Evolutionary conservation across 30 jellyfish, hydroid and myxozoan genomes (phyloP), one percentile per base, ranked within the genome.

Genomic region (Morbakka virulenta): DNA sequence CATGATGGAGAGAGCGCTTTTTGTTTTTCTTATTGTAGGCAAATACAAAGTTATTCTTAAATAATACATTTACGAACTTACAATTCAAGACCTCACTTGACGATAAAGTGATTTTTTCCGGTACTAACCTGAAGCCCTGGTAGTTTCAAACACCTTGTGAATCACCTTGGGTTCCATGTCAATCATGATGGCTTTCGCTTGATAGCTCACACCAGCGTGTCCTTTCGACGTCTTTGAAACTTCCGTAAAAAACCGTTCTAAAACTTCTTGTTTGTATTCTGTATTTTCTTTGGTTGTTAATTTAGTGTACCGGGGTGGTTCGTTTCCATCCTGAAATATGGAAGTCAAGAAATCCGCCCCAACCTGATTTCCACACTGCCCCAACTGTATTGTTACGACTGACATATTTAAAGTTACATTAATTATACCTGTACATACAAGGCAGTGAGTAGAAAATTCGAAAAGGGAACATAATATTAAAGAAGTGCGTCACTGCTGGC

Each of bases 301-400:
- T 51, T 76, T 50, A 35, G 95, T 21, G 71, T 74, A 81, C 57
- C 31, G 47, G 1, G 95, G 91, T 11, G 83, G 64, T 69, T 69
- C 80, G 12, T 33, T 23, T 11, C 95, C 97, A 76, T 91, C 98
- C 25, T 72, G 36, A 30, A 52, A 50, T 11, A 91, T 64, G 52
- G 66, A 50, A 1, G 85, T 36, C 48, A 91, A 91, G 28, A 91
- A 65, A n/a, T 70, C 94, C n/a, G 87, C 51, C 1, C 98, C 98
- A 50, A 84, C 69, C 57, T 91, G 98, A 66, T 91, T 91, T 13
- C 98, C 98, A 67, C 98, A 91, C 64, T 91, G 98, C 28, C 98
- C 98, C 13, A 91, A 79, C 49, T 91, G 98, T 21, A 91, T 64
- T n/a, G 98, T 78, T 13, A 91, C 93, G 2, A 84, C 36, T 6